Evolutionary conservation across 2,888 invertebrate genomes (phyloP).

Genomic region (Kryphioiulus occultus): DNA sequence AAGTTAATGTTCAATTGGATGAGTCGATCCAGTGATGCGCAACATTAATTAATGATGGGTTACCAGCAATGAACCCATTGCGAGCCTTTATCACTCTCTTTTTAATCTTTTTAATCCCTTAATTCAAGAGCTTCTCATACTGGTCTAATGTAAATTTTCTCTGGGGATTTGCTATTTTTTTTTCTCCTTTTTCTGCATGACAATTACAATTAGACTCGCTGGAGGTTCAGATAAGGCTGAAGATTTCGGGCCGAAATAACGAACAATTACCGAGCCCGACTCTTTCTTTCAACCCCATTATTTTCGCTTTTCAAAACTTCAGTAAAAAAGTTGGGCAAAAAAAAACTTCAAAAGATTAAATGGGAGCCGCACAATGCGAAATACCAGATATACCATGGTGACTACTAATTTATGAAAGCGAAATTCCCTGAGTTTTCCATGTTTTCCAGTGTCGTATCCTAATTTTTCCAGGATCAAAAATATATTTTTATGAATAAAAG

Average conservation of each 20-base stretch:
- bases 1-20: neutral
- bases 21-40: neutral
- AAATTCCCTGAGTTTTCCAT: too few relatives aligned
- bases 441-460: too few relatives aligned
- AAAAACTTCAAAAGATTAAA: neutral
- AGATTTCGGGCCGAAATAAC: neutral
- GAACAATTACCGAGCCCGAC: neutral
- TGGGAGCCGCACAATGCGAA: neutral
- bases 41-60: slow-evolving; percentile 5
- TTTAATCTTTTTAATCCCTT: neutral
- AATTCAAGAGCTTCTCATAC: neutral
- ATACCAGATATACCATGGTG: neutral
- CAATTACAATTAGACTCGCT: slow-evolving; percentile 5
- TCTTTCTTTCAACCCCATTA: neutral
- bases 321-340: neutral
- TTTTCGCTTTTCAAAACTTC: neutral
- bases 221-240: neutral
- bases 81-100: neutral
- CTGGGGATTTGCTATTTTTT: neutral
- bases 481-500: too few relatives aligned
- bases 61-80: neutral
- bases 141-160: neutral
- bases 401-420: too few relatives aligned
- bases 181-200: neutral
- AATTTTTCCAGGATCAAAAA: too few relatives aligned